A percentile compares a stretch with the other conserved stretches of the same genome.
Evolutionary conservation across 2,797 vertebrate species (phyloP).

Genomic region (Coreius guichenoti): DNA sequence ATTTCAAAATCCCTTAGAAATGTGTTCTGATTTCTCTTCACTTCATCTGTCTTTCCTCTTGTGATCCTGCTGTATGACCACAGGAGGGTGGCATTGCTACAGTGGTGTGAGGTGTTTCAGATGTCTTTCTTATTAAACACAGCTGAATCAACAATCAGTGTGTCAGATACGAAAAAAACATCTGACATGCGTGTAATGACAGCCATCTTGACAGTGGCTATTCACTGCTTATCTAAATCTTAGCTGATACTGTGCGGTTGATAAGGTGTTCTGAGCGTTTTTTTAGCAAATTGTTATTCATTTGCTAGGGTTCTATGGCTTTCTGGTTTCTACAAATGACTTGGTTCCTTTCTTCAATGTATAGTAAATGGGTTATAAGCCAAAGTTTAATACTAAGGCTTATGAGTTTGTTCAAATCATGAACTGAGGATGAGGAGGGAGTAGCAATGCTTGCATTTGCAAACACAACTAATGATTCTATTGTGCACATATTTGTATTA

Average conservation of each 20-base stretch:
- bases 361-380: not conserved
- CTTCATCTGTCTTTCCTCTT: not conserved
- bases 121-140: not conserved
- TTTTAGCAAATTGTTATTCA: not conserved
- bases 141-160: not conserved
- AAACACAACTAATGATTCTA: not conserved
- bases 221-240: not conserved
- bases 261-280: not conserved
- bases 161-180: not conserved
- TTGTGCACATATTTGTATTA: not conserved
- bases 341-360: not conserved
- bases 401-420: constrained; percentile 1
- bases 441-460: not conserved
- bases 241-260: not conserved
- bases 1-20: not conserved
- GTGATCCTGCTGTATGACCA: not conserved
- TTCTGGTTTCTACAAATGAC: not conserved
- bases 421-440: not conserved
- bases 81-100: constrained; percentile 37
- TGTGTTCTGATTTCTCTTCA: not conserved
- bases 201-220: not conserved
- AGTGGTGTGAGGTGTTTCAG: not conserved
- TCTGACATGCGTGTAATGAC: not conserved
- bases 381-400: not conserved
- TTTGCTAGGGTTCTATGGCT: not conserved